A percentile compares a stretch with the other conserved stretches of the same genome.
These are phyloP conservation scores for Hydrochoerus hydrochaeris DNA, from an alignment of 2,113 vertebrate species.

Conservation along the genomic window DNA sequence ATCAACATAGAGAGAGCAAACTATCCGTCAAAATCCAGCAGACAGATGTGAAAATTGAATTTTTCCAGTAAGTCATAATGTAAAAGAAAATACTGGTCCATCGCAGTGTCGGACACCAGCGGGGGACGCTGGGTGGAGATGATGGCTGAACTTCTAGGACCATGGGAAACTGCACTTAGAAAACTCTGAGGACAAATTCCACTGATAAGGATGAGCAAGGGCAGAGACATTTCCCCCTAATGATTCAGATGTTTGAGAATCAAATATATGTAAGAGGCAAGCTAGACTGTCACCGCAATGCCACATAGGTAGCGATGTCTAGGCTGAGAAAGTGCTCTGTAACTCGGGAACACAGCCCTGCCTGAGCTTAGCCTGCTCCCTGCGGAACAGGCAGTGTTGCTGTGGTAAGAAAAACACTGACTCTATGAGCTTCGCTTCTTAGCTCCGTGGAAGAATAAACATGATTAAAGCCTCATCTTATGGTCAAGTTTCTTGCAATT, in stretches of 20 bases:
- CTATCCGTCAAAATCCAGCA: constrained; percentile 74
- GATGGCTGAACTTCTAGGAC: constrained; percentile 57
- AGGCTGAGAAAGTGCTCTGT: neutral
- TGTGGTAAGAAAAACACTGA: neutral
- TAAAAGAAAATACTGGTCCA: constrained; percentile 63
- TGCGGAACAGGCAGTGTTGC: neutral
- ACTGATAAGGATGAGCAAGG: constrained; percentile 46
- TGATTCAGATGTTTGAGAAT: neutral
- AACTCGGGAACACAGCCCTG: neutral
- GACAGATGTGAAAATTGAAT: constrained; percentile 82
- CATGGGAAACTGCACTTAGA: constrained; percentile 64
- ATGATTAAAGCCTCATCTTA: neutral
- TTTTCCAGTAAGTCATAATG: constrained; percentile 76
- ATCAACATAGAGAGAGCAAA: constrained; percentile 51
- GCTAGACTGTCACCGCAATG: neutral
- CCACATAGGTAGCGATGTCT: neutral
- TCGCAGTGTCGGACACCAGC: neutral
- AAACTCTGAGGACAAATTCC: constrained; percentile 47
- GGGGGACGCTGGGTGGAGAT: neutral
- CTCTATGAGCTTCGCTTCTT: neutral
- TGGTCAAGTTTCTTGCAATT: neutral
- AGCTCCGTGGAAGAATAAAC: neutral
- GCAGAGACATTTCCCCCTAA: constrained; percentile 57
- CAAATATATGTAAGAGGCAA: constrained; percentile 8
- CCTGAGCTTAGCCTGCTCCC: neutral